Evolutionary conservation across 35 echinoderm and acorn worm species (phyloP).

Genomic region (Patiria miniata): DNA sequence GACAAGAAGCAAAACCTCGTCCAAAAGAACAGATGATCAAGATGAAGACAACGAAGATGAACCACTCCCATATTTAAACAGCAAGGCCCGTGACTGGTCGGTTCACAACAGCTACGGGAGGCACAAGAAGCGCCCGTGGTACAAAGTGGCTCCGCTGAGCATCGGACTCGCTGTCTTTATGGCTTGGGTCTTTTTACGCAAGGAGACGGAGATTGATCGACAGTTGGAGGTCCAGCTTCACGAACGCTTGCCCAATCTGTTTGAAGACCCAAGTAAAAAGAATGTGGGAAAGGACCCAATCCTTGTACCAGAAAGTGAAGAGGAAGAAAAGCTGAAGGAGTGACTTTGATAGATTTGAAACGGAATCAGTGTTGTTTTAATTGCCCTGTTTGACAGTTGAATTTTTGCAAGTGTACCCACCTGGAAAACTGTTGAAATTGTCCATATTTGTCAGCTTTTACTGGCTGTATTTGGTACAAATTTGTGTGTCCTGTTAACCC

Average conservation of each 20-base stretch:
- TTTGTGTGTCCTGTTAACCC: too few species aligned
- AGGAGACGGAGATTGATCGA: constrained; percentile 69
- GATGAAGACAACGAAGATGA: constrained; percentile 32
- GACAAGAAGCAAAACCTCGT: not conserved
- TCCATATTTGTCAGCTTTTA: too few species aligned
- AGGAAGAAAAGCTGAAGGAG: not conserved
- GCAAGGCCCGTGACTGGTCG: constrained; percentile 56
- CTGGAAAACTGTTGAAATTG: too few species aligned
- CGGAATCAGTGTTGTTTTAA: too few species aligned
- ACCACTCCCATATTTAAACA: constrained; percentile 45
- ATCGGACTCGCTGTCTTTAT: constrained; percentile 22
- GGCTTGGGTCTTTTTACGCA: constrained; percentile 51
- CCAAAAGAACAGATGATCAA: not conserved
- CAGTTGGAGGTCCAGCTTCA: constrained; percentile 26
- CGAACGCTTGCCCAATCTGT: constrained; percentile 38
- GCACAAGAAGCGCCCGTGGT: constrained; percentile 51
- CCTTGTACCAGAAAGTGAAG: not conserved
- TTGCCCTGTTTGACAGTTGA: too few species aligned
- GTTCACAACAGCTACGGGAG: constrained; percentile 57
- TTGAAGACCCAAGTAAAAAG: not conserved
- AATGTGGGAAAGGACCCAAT: not conserved
- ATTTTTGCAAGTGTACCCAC: too few species aligned
- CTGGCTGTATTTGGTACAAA: too few species aligned
- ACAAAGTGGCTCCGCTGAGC: constrained; percentile 42
- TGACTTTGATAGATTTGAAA: not conserved